Evolutionary conservation across 30 jellyfish, hydroid and myxozoan genomes (phyloP).

Genomic region (Aurelia sp.): DNA sequence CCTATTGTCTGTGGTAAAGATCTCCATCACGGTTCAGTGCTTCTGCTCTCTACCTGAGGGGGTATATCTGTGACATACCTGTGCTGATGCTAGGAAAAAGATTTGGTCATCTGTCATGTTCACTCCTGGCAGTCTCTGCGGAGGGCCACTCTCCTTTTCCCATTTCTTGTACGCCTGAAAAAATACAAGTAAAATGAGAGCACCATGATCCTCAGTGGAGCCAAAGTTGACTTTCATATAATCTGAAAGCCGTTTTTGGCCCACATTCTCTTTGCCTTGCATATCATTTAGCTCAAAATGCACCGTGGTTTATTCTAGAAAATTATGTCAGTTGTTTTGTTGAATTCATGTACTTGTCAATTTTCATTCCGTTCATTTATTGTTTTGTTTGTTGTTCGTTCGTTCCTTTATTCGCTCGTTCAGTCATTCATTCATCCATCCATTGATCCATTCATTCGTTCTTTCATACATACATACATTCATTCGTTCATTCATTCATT

Average conservation of each 20-base stretch:
- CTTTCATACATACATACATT: too few species aligned
- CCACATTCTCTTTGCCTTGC: too few species aligned
- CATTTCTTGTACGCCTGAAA: slow-evolving; percentile 91
- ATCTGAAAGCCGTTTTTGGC: neutral
- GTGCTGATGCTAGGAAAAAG: slow-evolving; percentile 92
- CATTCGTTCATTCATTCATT: too few species aligned
- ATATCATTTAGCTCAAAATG: too few species aligned
- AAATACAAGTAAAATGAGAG: neutral
- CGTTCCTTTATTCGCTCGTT: too few species aligned
- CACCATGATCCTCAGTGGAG: neutral
- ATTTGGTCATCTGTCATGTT: slow-evolving; percentile 91
- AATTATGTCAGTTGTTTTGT: neutral
- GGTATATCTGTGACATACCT: slow-evolving; percentile 46
- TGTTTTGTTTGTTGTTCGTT: too few species aligned
- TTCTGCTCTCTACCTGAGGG: neutral
- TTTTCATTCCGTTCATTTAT: too few species aligned
- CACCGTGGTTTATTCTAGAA: neutral
- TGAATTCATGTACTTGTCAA: too few species aligned
- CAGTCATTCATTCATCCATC: too few species aligned
- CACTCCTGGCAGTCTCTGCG: slow-evolving; percentile 91
- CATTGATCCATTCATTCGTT: too few species aligned
- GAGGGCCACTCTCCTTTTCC: slow-evolving; percentile 75
- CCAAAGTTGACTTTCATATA: neutral
- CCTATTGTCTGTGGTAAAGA: too few species aligned
- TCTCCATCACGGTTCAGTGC: neutral